Evolutionary conservation across 2,113 vertebrate genomes (phyloP), one percentile per base, ranked within the genome.

Genomic region (Hypocryptadius cinnamomeus): DNA sequence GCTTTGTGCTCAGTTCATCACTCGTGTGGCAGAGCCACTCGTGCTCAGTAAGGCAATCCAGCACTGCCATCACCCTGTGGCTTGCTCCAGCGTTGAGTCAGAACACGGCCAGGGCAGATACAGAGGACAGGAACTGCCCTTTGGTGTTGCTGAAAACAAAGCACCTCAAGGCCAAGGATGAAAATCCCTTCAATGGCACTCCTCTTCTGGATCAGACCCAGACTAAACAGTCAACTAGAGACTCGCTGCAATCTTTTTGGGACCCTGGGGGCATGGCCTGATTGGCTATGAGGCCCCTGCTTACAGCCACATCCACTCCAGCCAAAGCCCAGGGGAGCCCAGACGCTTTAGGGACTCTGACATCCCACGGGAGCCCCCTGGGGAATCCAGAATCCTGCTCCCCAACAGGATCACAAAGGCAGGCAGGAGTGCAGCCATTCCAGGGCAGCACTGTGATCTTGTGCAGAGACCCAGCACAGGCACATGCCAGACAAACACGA

Each of bases 291-390:
- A 48, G 31, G 40, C 18, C 48, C 35, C 73, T 47, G n/a, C 74
- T 77, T 33, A 18, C 17, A 64, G 59, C 50, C 35, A n/a, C 22
- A 28, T 3, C n/a, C 17, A 20, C 16, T 63, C 50, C 15, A 3
- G 33, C 7, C 31, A 50, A 48, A 68, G 54, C 39, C 42, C 35
- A 53, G 10, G 16, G 16, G 44, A 59, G 15, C 31, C 33, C 8
- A 40, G 31, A 28, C 0, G 0, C 56, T 73, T 7, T 18, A 51
- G 47, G 30, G 27, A 51, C 21, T 25, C n/a, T 6, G 27, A 25
- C 10, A 8, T 5, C 30, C 10, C 24, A 10, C 3, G 0, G 0
- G 8, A 78, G 40, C 13, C 13, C 13, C 13, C 6, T 5, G 15
- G 11, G 28, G 42, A 59, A 9, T 5, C 44, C 45, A 5, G 45